These are phyloP conservation scores for Lonchura striata DNA, from an alignment of 2,113 vertebrate species.

Conservation along the genomic window DNA sequence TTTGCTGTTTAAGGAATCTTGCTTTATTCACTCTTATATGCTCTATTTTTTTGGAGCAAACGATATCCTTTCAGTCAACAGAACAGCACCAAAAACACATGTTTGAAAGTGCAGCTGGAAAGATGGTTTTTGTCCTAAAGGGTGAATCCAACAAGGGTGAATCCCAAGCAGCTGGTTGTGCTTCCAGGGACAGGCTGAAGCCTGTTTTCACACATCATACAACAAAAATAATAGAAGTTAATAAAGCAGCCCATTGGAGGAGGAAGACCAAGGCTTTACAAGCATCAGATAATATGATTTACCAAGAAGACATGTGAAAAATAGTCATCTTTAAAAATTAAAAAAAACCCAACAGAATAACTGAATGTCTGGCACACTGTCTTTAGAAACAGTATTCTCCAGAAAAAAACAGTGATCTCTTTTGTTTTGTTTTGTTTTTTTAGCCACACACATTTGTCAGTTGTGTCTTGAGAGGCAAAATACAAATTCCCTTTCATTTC, in stretches of 20 bases:
- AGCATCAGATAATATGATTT: background rate
- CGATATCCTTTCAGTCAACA: background rate
- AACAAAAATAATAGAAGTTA: background rate
- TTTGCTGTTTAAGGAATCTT: background rate
- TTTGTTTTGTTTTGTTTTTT: background rate
- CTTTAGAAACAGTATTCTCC: background rate
- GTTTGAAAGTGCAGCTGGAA: background rate
- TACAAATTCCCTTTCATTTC: background rate
- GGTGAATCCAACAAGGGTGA: background rate
- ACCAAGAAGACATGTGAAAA: background rate
- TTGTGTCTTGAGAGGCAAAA: background rate
- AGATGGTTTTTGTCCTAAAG: background rate
- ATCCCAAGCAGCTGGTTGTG: background rate
- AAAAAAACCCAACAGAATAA: background rate
- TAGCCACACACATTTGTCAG: background rate
- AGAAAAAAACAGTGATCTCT: background rate
- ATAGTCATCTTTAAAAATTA: background rate
- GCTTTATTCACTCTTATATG: background rate
- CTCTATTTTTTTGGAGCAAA: background rate
- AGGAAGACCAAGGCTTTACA: background rate
- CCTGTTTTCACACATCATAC: background rate
- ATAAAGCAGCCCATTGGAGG: background rate
- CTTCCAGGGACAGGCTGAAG: background rate
- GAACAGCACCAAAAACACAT: background rate
- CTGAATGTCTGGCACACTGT: background rate